A percentile compares a stretch with the other conserved stretches of the same genome.
These are phyloP conservation scores for Epistrophe eligans DNA, from an alignment of 2,888 invertebrate species.

Conservation along the genomic window DNA sequence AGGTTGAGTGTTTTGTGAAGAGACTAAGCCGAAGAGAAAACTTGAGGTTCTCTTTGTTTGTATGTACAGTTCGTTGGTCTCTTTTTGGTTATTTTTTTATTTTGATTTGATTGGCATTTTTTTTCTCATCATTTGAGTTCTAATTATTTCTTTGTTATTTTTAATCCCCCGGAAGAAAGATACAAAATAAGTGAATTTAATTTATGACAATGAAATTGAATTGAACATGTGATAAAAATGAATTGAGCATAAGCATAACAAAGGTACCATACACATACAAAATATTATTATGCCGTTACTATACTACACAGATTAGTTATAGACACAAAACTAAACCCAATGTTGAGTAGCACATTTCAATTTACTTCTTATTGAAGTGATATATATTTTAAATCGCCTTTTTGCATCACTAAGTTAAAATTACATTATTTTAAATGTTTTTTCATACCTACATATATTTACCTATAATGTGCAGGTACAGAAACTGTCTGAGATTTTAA, in stretches of 20 bases:
- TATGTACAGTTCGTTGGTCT: background rate
- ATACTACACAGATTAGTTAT: too few relatives aligned
- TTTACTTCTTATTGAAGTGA: too few relatives aligned
- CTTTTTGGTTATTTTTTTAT: background rate
- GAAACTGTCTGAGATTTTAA: too few relatives aligned
- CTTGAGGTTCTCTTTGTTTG: background rate
- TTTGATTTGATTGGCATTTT: slow-evolving; percentile 7
- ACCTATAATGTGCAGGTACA: too few relatives aligned
- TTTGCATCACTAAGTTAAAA: too few relatives aligned
- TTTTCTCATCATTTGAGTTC: slow-evolving; percentile 11
- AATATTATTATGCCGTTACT: background rate
- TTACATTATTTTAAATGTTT: too few relatives aligned
- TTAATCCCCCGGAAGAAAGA: slow-evolving; percentile 17
- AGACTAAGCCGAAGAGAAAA: slow-evolving; percentile 2
- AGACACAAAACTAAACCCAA: background rate
- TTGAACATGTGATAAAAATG: background rate
- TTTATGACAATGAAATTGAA: slow-evolving; percentile 20
- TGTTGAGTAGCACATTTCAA: slow-evolving; percentile 9
- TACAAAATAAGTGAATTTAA: slow-evolving; percentile 7
- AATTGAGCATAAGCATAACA: background rate
- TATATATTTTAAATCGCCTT: too few relatives aligned
- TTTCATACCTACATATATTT: too few relatives aligned
- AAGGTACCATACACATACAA: background rate
- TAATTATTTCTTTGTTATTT: slow-evolving; percentile 22
- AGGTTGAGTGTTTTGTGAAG: slow-evolving; percentile 14